Percentiles rank a stretch among this genome's conserved stretches.
Evolutionary conservation across 1,140 invertebrate genomes (phyloP).

Genomic region (Dinothrombium tinctorium): DNA sequence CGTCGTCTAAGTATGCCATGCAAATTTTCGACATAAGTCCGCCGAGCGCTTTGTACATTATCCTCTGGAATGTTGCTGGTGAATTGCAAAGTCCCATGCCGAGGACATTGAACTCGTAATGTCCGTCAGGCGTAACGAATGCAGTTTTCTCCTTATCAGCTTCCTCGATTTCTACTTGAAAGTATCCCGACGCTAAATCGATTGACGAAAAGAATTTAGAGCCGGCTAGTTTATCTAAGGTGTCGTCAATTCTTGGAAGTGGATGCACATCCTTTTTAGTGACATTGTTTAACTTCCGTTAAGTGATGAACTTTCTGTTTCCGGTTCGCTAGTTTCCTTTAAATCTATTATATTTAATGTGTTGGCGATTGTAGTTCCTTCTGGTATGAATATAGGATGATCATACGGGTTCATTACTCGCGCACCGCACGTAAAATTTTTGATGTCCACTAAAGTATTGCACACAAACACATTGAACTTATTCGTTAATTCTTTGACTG

Average conservation of each 20-base stretch:
- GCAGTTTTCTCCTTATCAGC: constrained; percentile 16
- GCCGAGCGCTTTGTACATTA: constrained; percentile 15
- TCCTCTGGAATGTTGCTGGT: constrained; percentile 20
- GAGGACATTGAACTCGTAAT: constrained; percentile 16
- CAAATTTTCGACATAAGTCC: not conserved
- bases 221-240: not conserved
- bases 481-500: too few relatives aligned
- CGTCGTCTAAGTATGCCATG: not conserved
- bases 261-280: too few relatives aligned
- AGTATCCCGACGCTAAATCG: constrained; percentile 17
- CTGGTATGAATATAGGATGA: too few relatives aligned
- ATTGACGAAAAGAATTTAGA: constrained; percentile 1
- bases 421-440: too few relatives aligned
- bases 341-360: too few relatives aligned
- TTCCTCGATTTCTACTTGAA: constrained; percentile 18
- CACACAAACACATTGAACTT: too few relatives aligned
- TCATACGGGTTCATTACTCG: too few relatives aligned
- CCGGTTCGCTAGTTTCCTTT: too few relatives aligned
- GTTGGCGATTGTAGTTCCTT: too few relatives aligned
- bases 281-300: too few relatives aligned
- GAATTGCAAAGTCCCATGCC: constrained; percentile 23
- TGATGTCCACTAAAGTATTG: too few relatives aligned
- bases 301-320: too few relatives aligned
- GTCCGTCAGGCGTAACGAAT: constrained; percentile 7
- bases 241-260: constrained; percentile 4